Conservation (phyloP, 2,797 vertebrate species). For the Dryobates pubescens region DNA sequence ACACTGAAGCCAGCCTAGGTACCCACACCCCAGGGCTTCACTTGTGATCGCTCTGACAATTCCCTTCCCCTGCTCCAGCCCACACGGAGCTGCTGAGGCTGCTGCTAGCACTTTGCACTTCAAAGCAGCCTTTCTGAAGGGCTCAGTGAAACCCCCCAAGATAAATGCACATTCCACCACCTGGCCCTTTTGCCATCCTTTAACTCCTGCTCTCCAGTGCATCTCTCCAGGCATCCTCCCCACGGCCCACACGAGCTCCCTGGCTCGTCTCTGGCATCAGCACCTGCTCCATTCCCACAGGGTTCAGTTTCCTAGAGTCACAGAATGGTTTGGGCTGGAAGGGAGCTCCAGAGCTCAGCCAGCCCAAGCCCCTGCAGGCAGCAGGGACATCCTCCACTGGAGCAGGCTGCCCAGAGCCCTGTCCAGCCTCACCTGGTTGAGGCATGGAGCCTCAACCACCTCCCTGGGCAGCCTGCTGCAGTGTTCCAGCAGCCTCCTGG, state of each 20-base stretch:
- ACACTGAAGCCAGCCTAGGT: not conserved
- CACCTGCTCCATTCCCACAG: not conserved
- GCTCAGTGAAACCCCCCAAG: not conserved
- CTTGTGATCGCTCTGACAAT: not conserved
- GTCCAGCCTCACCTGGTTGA: too few relatives aligned
- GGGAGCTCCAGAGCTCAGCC: too few relatives aligned
- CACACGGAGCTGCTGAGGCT: not conserved
- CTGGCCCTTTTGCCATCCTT: not conserved
- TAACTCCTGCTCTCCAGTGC: not conserved
- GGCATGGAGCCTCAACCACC: too few relatives aligned
- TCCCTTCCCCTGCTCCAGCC: not conserved
- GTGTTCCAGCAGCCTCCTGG: too few relatives aligned
- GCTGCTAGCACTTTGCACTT: not conserved
- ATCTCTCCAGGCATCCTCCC: not conserved
- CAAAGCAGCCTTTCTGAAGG: not conserved
- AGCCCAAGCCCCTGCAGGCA: too few relatives aligned
- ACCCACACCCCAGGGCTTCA: not conserved
- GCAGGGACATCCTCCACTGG: too few relatives aligned
- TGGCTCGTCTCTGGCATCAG: not conserved
- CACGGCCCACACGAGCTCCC: not conserved
- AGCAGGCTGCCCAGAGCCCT: too few relatives aligned
- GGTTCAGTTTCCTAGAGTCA: not conserved
- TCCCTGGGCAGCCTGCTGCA: too few relatives aligned
- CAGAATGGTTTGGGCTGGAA: too few relatives aligned
- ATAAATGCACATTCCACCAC: not conserved